A percentile compares a stretch with the other conserved stretches of the same genome.
Evolutionary conservation across 1,140 invertebrate species (phyloP).

Genomic region (Heliconius nattereri): DNA sequence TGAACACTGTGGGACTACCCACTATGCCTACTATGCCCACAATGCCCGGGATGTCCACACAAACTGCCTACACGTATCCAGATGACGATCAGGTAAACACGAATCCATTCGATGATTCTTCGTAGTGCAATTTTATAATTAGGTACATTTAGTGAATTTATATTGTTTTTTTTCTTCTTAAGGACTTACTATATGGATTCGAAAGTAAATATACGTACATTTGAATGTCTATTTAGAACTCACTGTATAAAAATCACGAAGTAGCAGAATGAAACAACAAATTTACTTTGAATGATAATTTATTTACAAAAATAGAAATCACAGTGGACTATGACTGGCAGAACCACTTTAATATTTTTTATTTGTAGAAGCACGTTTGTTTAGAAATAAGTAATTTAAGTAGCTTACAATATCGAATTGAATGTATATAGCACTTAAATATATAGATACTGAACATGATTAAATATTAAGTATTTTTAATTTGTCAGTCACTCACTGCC

Average conservation of each 20-base stretch:
- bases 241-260: constrained; percentile 1
- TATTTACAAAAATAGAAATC: constrained; percentile 64
- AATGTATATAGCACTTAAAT: constrained; percentile 43
- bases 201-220: constrained; percentile 47
- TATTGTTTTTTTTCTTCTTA: constrained; percentile 30
- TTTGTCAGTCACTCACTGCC: constrained; percentile 51
- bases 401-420: constrained; percentile 32
- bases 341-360: constrained; percentile 39
- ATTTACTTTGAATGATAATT: constrained; percentile 37
- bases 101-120: constrained; percentile 67
- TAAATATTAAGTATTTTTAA: constrained; percentile 35
- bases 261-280: constrained; percentile 13
- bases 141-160: constrained; percentile 8
- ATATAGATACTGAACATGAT: constrained; percentile 20
- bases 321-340: constrained; percentile 38
- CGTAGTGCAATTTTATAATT: constrained; percentile 29
- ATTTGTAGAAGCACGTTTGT: constrained; percentile 44
- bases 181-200: constrained; percentile 40
- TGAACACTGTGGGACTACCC: constrained; percentile 72
- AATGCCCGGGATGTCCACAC: constrained; percentile 46
- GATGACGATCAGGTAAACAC: constrained; percentile 70
- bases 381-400: constrained; percentile 35
- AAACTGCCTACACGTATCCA: constrained; percentile 64
- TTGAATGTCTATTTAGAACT: constrained; percentile 31
- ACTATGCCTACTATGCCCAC: constrained; percentile 39